Percentiles rank a stretch among this genome's conserved stretches.
These are phyloP conservation scores for Chaetorhynchus papuensis DNA, from an alignment of 2,113 vertebrate species.

Conservation along the genomic window DNA sequence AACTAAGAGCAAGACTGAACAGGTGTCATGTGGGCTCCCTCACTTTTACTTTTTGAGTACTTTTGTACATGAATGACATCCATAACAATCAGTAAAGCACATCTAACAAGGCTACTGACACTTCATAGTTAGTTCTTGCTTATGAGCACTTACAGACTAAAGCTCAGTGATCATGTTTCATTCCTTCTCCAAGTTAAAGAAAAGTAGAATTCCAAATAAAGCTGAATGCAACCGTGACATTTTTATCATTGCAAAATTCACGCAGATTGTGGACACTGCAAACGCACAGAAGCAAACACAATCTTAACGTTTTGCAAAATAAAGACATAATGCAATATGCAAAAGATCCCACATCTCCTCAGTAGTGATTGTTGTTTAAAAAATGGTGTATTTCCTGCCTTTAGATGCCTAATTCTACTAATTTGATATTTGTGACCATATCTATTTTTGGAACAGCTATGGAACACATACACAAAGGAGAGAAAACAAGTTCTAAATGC, in stretches of 20 bases:
- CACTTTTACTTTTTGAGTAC: neutral
- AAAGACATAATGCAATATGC: neutral
- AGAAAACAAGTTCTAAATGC: neutral
- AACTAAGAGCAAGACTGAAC: neutral
- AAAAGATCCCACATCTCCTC: neutral
- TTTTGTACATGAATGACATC: neutral
- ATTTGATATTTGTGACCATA: neutral
- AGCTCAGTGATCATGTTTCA: neutral
- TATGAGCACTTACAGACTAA: neutral
- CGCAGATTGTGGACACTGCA: neutral
- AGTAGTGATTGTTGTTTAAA: neutral
- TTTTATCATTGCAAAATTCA: neutral
- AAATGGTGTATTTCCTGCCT: neutral
- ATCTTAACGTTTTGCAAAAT: neutral
- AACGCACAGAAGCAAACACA: neutral
- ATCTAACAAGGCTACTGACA: neutral
- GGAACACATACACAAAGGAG: neutral
- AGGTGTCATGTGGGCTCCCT: neutral
- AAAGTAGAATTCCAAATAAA: neutral
- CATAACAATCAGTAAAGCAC: neutral
- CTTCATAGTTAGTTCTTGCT: neutral
- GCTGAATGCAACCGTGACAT: neutral
- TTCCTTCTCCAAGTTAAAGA: neutral
- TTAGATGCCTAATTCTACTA: neutral
- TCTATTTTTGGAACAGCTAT: slow-evolving; percentile 8